Percentiles rank a stretch among this genome's conserved stretches.
Evolutionary conservation across 2,888 invertebrate genomes (phyloP).

Genomic region (Brachyptera risi): DNA sequence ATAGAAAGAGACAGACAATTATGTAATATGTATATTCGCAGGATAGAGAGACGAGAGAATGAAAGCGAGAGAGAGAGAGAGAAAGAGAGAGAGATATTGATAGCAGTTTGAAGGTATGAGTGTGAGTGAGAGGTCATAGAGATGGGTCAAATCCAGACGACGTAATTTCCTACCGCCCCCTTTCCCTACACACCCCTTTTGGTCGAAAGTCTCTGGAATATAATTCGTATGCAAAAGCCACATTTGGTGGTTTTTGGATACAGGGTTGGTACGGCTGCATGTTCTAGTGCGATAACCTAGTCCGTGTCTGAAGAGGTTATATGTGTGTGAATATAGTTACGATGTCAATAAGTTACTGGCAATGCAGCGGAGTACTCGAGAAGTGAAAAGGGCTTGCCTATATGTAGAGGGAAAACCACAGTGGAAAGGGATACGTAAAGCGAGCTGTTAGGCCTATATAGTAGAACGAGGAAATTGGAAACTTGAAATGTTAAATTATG

Average conservation of each 20-base stretch:
- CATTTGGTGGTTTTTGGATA: conserved; percentile 1
- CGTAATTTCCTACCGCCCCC: conserved; percentile 31
- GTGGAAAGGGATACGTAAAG: not conserved
- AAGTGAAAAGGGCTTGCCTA: not conserved
- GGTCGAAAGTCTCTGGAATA: conserved; percentile 22
- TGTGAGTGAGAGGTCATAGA: conserved; percentile 18
- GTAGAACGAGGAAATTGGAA: conserved; percentile 19
- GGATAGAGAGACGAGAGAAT: conserved; percentile 8
- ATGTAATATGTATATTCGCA: not conserved
- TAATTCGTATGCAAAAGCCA: conserved; percentile 33
- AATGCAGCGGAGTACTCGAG: not conserved
- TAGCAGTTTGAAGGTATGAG: not conserved
- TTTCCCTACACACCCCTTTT: no score
- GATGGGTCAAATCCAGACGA: conserved; percentile 30
- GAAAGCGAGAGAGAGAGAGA: no score
- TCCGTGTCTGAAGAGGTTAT: conserved; percentile 14
- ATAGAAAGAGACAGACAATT: conserved; percentile 7
- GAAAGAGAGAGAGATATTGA: no score
- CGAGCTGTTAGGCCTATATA: no score
- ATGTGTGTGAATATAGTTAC: not conserved
- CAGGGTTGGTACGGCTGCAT: not conserved
- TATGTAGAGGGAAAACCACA: conserved; percentile 12
- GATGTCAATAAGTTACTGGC: conserved; percentile 19
- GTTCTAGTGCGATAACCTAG: conserved; percentile 12
- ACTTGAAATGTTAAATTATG: conserved; percentile 12